Conservation (phyloP, 2,113 vertebrate species). For the Cromileptes altivelis region DNA sequence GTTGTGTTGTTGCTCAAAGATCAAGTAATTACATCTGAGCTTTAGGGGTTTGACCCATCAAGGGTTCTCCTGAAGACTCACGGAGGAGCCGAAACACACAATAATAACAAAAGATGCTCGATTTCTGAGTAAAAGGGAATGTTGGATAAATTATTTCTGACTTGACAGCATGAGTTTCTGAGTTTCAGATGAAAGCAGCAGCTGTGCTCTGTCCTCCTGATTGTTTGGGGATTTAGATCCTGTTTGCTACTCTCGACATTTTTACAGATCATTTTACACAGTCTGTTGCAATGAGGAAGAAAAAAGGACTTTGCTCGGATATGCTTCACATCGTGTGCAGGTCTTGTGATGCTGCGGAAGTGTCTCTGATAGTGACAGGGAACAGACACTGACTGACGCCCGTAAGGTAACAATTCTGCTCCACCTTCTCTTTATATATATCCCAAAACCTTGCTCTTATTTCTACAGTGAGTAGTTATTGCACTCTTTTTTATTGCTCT, state of each 20-base stretch:
- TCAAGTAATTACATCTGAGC: constrained; percentile 47
- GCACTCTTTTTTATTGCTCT: not conserved
- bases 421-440: not conserved
- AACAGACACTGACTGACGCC: constrained; percentile 43
- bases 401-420: constrained; percentile 62
- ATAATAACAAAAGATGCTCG: not conserved
- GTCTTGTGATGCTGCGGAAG: constrained; percentile 76
- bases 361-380: constrained; percentile 28
- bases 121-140: not conserved
- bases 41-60: constrained; percentile 25
- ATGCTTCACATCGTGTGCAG: constrained; percentile 26
- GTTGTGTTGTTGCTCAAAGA: constrained; percentile 36
- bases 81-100: not conserved
- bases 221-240: constrained; percentile 2
- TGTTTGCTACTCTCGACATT: constrained; percentile 6
- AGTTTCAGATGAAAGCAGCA: not conserved
- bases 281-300: constrained; percentile 70
- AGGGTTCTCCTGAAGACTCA: constrained; percentile 14
- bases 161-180: not conserved
- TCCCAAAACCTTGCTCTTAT: not conserved
- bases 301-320: constrained; percentile 81
- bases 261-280: constrained; percentile 33
- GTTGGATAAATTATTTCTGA: not conserved
- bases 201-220: not conserved
- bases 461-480: not conserved